phyloP scores from a whole-genome alignment of 2,113 vertebrate species.

The Amphiprion ocellaris region DNA sequence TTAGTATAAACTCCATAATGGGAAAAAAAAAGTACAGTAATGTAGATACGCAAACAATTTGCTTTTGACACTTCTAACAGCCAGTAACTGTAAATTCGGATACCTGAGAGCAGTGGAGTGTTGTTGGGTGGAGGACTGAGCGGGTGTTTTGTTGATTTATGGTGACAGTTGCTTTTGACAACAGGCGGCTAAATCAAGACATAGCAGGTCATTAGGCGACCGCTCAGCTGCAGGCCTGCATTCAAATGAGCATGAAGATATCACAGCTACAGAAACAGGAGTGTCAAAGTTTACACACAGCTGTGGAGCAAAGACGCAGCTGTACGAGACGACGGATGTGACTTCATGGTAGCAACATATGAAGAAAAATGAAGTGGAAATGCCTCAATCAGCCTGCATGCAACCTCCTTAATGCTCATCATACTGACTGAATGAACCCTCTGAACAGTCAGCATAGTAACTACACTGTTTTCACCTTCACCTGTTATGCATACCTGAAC shows the following conservation, averaged over 20 bases:
- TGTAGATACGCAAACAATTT: neutral
- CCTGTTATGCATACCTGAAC: neutral
- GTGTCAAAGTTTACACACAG: neutral
- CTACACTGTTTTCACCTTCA: neutral
- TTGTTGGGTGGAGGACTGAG: neutral
- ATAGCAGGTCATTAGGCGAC: conserved; percentile 61
- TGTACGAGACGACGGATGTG: neutral
- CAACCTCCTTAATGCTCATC: neutral
- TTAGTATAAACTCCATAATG: neutral
- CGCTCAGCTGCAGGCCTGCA: conserved; percentile 38
- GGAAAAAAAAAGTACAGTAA: neutral
- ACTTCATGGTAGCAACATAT: too few relatives aligned
- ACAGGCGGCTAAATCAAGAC: conserved; percentile 89
- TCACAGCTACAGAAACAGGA: neutral
- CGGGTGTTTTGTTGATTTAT: conserved; percentile 85
- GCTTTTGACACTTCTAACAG: neutral
- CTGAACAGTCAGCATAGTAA: neutral
- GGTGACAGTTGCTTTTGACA: conserved; percentile 89
- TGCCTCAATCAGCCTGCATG: neutral
- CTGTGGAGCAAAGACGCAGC: neutral
- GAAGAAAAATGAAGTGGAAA: neutral
- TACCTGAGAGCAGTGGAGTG: conserved; percentile 11
- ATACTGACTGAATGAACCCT: neutral
- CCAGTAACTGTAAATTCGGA: conserved; percentile 1
- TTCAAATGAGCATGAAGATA: conserved; percentile 16